Conservation (phyloP, 2,113 vertebrate genomes). For the Numida meleagris region DNA sequence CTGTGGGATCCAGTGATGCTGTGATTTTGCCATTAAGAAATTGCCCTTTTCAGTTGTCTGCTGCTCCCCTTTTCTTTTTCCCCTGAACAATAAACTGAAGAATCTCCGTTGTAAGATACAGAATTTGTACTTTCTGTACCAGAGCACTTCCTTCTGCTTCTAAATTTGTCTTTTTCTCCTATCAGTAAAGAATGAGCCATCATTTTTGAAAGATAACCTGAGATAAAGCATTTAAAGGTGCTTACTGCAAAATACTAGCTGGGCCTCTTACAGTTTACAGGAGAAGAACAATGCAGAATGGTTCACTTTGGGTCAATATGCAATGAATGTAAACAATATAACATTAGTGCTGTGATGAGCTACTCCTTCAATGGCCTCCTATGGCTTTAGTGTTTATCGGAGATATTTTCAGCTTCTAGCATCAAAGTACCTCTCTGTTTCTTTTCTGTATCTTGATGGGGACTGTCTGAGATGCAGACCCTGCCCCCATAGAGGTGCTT, state of each 20-base stretch:
- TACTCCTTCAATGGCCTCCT: background rate
- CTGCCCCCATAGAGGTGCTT: background rate
- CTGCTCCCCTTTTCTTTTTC: background rate
- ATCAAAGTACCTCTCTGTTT: background rate
- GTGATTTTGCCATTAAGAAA: slow-evolving; percentile 24
- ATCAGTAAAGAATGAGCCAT: background rate
- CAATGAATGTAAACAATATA: background rate
- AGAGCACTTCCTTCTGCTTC: background rate
- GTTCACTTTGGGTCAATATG: background rate
- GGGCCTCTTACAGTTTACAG: background rate
- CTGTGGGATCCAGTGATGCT: background rate
- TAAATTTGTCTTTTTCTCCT: background rate
- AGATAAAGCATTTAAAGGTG: background rate
- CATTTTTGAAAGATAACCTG: background rate
- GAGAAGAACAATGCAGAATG: background rate
- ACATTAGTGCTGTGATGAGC: background rate
- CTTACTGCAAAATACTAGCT: background rate
- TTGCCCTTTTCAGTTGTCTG: slow-evolving; percentile 2
- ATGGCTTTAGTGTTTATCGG: background rate
- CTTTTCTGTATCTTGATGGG: background rate
- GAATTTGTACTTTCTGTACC: slow-evolving; percentile 18
- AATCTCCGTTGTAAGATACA: background rate
- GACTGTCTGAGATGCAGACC: background rate
- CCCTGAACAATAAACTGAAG: background rate
- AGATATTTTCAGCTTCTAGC: background rate